Percentiles rank a stretch among this genome's conserved stretches.
These are phyloP conservation scores for Nymphalis polychloros DNA, from an alignment of 2,888 invertebrate species.

Conservation along the genomic window DNA sequence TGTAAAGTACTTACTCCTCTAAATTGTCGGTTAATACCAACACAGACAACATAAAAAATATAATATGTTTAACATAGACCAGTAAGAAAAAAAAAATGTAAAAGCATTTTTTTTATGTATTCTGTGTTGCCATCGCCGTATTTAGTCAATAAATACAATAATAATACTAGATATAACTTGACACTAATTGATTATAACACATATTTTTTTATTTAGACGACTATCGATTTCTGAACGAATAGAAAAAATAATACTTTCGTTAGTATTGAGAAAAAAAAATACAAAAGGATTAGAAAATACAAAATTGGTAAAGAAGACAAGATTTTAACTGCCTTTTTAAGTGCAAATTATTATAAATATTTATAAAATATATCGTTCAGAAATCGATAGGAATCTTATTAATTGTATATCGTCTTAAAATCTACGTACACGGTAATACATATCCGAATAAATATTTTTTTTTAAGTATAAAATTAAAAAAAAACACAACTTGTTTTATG, in stretches of 20 bases:
- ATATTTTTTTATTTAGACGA: conserved; percentile 36
- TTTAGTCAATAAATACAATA: conserved; percentile 49
- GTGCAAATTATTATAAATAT: no score
- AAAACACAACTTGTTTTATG: conserved; percentile 71
- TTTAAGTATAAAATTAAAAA: conserved; percentile 79
- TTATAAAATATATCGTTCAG: conserved; percentile 19
- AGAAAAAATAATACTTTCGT: conserved; percentile 4
- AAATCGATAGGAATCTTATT: conserved; percentile 32
- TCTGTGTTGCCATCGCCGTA: conserved; percentile 36
- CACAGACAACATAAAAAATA: conserved; percentile 36
- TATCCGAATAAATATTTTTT: conserved; percentile 73
- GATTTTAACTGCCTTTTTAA: no score
- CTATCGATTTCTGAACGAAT: conserved; percentile 31
- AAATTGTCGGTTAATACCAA: conserved; percentile 35
- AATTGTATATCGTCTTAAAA: conserved; percentile 48
- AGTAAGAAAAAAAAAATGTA: conserved; percentile 8
- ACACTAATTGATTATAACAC: conserved; percentile 66
- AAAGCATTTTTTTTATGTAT: conserved; percentile 15
- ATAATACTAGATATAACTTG: conserved; percentile 57
- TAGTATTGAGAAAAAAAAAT: neutral
- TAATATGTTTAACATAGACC: conserved; percentile 16
- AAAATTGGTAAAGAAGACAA: neutral
- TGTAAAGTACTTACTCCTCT: conserved; percentile 35
- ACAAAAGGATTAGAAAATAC: conserved; percentile 4
- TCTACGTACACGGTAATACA: conserved; percentile 64